Evolutionary conservation across 1,140 invertebrate genomes (phyloP).

Genomic region (Lasioglossum baleicum): DNA sequence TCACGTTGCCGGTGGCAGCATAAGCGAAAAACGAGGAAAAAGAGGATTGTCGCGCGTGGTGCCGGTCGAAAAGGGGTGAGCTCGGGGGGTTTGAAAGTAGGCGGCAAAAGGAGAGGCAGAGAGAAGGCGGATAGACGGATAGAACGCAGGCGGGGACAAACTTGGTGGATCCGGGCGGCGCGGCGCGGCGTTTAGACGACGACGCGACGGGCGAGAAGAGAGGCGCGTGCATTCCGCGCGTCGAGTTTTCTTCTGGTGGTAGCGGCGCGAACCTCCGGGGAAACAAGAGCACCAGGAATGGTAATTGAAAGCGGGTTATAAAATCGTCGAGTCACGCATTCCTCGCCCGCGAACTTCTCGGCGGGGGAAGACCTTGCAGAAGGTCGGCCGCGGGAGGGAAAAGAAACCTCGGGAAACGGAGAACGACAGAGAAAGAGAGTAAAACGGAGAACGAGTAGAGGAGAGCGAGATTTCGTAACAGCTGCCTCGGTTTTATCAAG

Average conservation of each 20-base stretch:
- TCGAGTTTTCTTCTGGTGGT: conserved; percentile 35
- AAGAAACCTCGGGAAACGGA: not conserved
- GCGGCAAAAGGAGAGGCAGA: not conserved
- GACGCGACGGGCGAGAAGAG: not conserved
- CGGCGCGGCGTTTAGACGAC: conserved; percentile 31
- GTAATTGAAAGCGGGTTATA: conserved; percentile 67
- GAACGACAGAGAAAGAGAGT: not conserved
- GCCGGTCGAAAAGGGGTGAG: no score
- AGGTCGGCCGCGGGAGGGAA: conserved; percentile 35
- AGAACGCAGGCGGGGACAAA: conserved; percentile 41
- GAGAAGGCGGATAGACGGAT: not conserved
- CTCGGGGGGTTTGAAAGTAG: not conserved
- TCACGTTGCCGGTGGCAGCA: conserved; percentile 41
- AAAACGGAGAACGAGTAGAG: not conserved
- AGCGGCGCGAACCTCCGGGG: conserved; percentile 7
- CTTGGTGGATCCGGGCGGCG: conserved; percentile 39
- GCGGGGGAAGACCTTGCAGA: conserved; percentile 50
- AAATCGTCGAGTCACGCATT: conserved; percentile 65
- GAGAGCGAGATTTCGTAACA: conserved; percentile 17
- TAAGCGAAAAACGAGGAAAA: conserved; percentile 29
- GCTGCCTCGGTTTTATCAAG: not conserved
- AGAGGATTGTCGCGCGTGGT: not conserved
- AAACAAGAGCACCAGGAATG: conserved; percentile 58
- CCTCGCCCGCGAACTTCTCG: conserved; percentile 39
- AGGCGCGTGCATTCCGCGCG: conserved; percentile 28